Conservation (phyloP, 2,113 vertebrate genomes). For the Gallinago undulata region DNA sequence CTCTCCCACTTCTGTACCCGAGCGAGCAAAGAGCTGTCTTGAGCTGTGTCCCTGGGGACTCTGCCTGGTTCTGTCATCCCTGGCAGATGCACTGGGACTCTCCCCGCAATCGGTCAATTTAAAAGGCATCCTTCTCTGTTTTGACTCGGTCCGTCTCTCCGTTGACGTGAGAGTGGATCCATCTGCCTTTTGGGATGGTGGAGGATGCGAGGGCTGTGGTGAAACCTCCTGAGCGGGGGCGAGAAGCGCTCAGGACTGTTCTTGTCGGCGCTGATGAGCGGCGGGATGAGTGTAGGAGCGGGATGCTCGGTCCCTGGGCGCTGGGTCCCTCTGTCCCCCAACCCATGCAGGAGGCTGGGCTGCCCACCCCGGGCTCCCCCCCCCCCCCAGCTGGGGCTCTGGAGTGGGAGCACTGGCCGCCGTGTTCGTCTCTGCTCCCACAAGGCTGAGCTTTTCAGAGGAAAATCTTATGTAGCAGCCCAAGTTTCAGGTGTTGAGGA, state of each 20-base stretch:
- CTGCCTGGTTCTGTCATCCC: conserved; percentile 11
- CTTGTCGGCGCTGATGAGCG: not conserved
- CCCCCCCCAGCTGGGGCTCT: not conserved
- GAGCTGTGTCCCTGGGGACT: not conserved
- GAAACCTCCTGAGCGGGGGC: not conserved
- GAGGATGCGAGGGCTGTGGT: not conserved
- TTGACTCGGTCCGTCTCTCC: not conserved
- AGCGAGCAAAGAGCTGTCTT: not conserved
- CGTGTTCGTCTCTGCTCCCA: not conserved
- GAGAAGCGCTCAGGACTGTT: not conserved
- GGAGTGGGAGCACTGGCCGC: not conserved
- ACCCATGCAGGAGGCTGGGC: rapidly evolving
- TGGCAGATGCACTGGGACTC: not conserved
- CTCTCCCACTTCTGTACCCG: conserved; percentile 50
- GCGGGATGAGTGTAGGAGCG: not conserved
- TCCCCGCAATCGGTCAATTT: not conserved
- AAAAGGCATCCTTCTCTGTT: not conserved
- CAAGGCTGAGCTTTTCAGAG: rapidly evolving
- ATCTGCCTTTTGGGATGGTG: not conserved
- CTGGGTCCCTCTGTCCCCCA: not conserved
- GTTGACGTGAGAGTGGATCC: not conserved
- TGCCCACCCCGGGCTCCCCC: not conserved
- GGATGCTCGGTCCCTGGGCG: not conserved
- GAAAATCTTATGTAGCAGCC: not conserved
- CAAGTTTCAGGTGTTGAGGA: not conserved